These are phyloP conservation scores for Lithophane leautieri DNA, from an alignment of 2,888 invertebrate genomes.

Conservation along the genomic window DNA sequence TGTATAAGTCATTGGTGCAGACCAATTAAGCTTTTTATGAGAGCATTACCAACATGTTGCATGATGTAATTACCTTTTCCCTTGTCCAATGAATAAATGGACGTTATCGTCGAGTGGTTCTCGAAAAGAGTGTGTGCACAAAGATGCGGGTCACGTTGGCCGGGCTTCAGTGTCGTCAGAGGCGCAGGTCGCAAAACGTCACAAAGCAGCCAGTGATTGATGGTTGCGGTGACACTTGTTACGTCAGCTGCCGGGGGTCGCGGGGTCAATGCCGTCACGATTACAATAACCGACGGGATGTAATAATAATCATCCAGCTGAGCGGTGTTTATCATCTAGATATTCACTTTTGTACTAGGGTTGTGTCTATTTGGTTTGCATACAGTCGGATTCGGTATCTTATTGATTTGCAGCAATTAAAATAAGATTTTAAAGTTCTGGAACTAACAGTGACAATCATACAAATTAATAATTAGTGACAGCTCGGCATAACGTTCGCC, in stretches of 20 bases:
- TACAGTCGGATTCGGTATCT: neutral
- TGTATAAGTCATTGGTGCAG: neutral
- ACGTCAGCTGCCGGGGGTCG: slow-evolving; percentile 83
- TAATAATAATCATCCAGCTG: slow-evolving; percentile 73
- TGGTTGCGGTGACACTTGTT: slow-evolving; percentile 86
- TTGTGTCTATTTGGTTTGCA: slow-evolving; percentile 3
- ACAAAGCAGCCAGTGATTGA: slow-evolving; percentile 86
- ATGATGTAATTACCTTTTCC: neutral
- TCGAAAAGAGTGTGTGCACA: slow-evolving; percentile 25
- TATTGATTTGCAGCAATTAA: neutral
- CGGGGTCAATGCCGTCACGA: slow-evolving; percentile 87
- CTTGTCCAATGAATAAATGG: slow-evolving; percentile 10
- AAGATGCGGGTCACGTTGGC: slow-evolving; percentile 59
- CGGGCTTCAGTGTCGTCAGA: slow-evolving; percentile 64
- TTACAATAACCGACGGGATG: slow-evolving; percentile 79
- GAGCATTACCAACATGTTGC: neutral
- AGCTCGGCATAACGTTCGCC: slow-evolving; percentile 57
- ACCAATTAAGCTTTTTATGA: slow-evolving; percentile 11
- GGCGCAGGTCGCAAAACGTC: slow-evolving; percentile 82
- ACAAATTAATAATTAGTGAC: slow-evolving; percentile 12
- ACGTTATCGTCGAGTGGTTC: neutral
- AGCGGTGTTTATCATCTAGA: slow-evolving; percentile 64
- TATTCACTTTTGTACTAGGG: slow-evolving; percentile 34
- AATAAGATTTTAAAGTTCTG: neutral
- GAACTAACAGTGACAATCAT: neutral